Conservation (phyloP, 2,797 vertebrate genomes). For the Tauraco hartlaubi region DNA sequence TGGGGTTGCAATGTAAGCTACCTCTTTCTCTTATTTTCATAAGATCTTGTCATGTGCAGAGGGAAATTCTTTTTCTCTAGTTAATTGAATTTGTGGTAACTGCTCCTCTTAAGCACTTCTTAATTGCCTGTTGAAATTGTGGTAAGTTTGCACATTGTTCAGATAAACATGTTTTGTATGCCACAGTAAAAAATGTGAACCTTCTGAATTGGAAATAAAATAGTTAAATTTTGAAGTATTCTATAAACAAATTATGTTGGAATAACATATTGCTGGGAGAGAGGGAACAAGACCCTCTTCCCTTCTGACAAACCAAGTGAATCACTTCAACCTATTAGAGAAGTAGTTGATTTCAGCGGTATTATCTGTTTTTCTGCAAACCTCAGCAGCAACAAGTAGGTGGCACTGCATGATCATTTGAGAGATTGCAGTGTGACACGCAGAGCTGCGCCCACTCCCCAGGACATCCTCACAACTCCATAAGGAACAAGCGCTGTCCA, state of each 20-base stretch:
- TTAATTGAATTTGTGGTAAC: not conserved
- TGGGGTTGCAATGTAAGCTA: not conserved
- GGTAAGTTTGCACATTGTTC: not conserved
- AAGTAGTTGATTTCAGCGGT: not conserved
- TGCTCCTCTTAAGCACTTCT: not conserved
- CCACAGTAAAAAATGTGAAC: not conserved
- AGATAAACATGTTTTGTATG: not conserved
- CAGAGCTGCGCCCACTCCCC: not conserved
- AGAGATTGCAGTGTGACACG: not conserved
- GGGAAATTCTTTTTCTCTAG: not conserved
- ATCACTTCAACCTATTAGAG: not conserved
- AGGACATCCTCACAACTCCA: fast-evolving
- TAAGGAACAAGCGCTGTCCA: not conserved
- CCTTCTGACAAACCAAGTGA: not conserved
- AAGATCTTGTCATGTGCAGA: not conserved
- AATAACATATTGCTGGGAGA: not conserved
- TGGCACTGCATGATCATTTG: not conserved
- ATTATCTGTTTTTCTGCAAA: not conserved
- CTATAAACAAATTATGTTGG: not conserved
- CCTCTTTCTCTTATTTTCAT: not conserved
- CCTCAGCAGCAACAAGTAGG: not conserved
- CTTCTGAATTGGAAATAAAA: not conserved
- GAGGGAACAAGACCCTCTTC: fast-evolving
- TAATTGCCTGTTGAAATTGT: not conserved
- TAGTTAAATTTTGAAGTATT: not conserved